Percentiles rank a stretch among this genome's conserved stretches.
Evolutionary conservation across 2,888 invertebrate species (phyloP).

Genomic region (Agrotis exclamationis): DNA sequence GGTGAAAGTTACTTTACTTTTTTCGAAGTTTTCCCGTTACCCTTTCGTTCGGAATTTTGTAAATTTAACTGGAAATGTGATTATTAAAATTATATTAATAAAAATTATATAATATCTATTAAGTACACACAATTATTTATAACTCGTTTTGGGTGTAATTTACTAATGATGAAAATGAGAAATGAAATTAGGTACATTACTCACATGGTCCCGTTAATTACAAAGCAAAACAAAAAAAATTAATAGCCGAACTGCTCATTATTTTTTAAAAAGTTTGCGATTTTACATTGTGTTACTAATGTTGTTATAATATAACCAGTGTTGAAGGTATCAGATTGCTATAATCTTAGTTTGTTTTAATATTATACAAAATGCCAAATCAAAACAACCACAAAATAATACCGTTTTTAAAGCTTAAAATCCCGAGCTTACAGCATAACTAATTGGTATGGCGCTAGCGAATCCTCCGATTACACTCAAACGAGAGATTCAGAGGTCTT

Average conservation of each 20-base stretch:
- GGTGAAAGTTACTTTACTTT: neutral
- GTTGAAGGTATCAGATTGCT: neutral
- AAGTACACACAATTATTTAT: too few relatives aligned
- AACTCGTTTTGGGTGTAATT: too few relatives aligned
- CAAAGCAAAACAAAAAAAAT: too few relatives aligned
- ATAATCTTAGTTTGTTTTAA: conserved; percentile 3
- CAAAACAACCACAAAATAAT: conserved; percentile 19
- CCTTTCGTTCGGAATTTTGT: neutral
- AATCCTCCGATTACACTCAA: conserved; percentile 68
- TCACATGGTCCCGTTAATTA: too few relatives aligned
- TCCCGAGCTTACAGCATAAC: conserved; percentile 43
- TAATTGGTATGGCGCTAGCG: conserved; percentile 61
- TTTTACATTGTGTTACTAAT: too few relatives aligned
- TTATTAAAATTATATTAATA: too few relatives aligned
- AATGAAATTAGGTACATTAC: too few relatives aligned
- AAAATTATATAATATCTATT: too few relatives aligned
- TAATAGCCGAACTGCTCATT: too few relatives aligned
- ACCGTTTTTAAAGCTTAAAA: conserved; percentile 40
- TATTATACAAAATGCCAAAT: conserved; percentile 19
- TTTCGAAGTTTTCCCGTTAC: neutral
- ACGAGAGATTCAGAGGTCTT: conserved; percentile 67
- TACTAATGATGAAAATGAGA: too few relatives aligned
- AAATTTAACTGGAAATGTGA: neutral
- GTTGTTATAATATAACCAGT: too few relatives aligned
- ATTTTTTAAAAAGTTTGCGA: too few relatives aligned